A percentile compares a stretch with the other conserved stretches of the same genome.
Evolutionary conservation across 2,113 vertebrate genomes (phyloP).

Genomic region (Peromyscus polionotus): DNA sequence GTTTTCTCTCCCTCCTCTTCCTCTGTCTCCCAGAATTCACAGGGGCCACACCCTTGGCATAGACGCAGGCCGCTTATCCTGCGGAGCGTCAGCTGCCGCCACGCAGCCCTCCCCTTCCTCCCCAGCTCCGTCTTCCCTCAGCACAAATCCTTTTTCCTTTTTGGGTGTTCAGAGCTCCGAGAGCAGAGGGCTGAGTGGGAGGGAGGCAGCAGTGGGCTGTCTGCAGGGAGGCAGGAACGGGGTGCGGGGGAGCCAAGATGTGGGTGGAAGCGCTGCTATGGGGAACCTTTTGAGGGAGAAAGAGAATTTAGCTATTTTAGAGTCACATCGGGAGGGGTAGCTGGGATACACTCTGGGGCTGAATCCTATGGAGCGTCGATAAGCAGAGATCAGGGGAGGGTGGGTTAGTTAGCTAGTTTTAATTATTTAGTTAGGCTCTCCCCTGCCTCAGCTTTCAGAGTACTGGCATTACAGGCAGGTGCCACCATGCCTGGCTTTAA

Average conservation of each 20-base stretch:
- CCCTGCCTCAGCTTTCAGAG: neutral
- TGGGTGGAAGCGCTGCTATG: conserved; percentile 42
- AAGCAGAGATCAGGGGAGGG: too few relatives aligned
- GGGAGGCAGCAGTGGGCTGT: conserved; percentile 54
- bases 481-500: neutral
- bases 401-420: neutral
- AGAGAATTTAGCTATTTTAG: conserved; percentile 51
- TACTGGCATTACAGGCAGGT: neutral
- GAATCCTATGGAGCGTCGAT: neutral
- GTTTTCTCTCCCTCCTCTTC: neutral
- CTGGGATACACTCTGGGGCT: neutral
- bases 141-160: conserved; percentile 77
- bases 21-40: neutral
- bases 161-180: conserved; percentile 75
- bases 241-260: conserved; percentile 15
- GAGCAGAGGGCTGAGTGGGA: conserved; percentile 72
- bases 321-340: neutral
- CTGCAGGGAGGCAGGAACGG: conserved; percentile 42
- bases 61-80: conserved; percentile 47
- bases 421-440: neutral
- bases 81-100: conserved; percentile 74
- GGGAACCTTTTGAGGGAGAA: conserved; percentile 62
- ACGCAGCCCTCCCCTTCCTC: conserved; percentile 76
- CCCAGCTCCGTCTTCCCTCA: conserved; percentile 68
- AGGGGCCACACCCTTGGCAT: conserved; percentile 66